Evolutionary conservation across 2,113 vertebrate species (phyloP).

Genomic region (Osmerus eperlanus): DNA sequence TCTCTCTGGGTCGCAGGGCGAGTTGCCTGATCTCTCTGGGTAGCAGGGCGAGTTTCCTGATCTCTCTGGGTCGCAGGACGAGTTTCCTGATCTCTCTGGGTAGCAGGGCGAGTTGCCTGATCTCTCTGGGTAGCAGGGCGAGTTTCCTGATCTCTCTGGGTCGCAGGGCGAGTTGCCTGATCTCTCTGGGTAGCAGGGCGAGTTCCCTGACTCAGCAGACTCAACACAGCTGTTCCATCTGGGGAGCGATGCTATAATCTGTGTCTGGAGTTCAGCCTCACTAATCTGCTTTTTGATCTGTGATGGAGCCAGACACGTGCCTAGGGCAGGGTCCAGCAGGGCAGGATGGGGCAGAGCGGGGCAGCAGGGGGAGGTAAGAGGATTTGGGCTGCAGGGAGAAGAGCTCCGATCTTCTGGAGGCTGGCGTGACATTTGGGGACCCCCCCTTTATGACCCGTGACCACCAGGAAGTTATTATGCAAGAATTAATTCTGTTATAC

Average conservation of each 20-base stretch:
- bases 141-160: too few species aligned
- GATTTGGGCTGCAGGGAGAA: conserved; percentile 30
- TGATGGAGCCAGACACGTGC: conserved; percentile 35
- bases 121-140: too few species aligned
- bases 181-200: too few species aligned
- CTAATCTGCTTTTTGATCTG: conserved; percentile 50
- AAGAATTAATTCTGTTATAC: conserved; percentile 56
- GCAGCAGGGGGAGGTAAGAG: conserved; percentile 3
- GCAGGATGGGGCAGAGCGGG: conserved; percentile 11
- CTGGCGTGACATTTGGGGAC: neutral
- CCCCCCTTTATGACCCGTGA: conserved; percentile 3
- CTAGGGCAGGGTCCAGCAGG: conserved; percentile 31
- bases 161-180: too few species aligned
- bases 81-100: too few species aligned
- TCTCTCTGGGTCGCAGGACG: too few species aligned
- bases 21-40: too few species aligned
- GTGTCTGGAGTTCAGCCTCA: conserved; percentile 14
- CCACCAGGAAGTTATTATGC: conserved; percentile 36
- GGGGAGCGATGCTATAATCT: conserved; percentile 53
- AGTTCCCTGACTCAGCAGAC: conserved; percentile 30
- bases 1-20: too few species aligned
- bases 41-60: too few species aligned
- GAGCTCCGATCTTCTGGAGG: conserved; percentile 1
- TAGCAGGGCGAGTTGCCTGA: too few species aligned
- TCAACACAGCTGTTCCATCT: conserved; percentile 49